Percentiles rank a stretch among this genome's conserved stretches.
These are phyloP conservation scores for Torymus texanus DNA, from an alignment of 2,888 invertebrate genomes.

Conservation along the genomic window DNA sequence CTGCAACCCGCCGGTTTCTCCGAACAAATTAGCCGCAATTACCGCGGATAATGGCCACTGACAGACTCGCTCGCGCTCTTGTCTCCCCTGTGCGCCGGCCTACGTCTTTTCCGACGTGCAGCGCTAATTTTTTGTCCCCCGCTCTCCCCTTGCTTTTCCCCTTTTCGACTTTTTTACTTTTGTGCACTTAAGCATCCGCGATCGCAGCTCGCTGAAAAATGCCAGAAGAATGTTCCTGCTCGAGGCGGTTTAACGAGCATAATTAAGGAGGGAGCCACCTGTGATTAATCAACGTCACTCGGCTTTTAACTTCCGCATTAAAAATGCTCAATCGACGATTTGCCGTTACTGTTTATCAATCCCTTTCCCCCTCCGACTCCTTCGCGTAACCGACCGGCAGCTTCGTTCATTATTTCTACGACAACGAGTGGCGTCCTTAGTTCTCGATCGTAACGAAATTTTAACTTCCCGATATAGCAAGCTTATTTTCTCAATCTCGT, in stretches of 20 bases:
- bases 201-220: constrained; percentile 25
- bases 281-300: constrained; percentile 52
- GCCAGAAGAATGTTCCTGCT: constrained; percentile 37
- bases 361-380: not conserved
- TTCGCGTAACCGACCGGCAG: no score
- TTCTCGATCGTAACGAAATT: no score
- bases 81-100: no score
- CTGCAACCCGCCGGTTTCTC: no score
- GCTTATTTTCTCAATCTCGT: no score
- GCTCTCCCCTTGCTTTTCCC: no score
- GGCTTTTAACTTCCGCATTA: constrained; percentile 29
- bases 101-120: no score
- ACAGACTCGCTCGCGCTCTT: constrained; percentile 6
- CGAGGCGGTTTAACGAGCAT: constrained; percentile 44
- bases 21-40: constrained; percentile 37
- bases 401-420: not conserved
- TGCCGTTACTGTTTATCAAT: constrained; percentile 2
- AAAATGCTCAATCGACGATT: constrained; percentile 24
- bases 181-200: no score
- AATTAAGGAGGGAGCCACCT: constrained; percentile 33
- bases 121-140: no score
- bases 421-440: no score
- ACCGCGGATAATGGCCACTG: constrained; percentile 31
- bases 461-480: no score
- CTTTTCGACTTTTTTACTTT: no score